These are phyloP conservation scores for Zapus hudsonius DNA, from an alignment of 2,113 vertebrate species.

Conservation along the genomic window DNA sequence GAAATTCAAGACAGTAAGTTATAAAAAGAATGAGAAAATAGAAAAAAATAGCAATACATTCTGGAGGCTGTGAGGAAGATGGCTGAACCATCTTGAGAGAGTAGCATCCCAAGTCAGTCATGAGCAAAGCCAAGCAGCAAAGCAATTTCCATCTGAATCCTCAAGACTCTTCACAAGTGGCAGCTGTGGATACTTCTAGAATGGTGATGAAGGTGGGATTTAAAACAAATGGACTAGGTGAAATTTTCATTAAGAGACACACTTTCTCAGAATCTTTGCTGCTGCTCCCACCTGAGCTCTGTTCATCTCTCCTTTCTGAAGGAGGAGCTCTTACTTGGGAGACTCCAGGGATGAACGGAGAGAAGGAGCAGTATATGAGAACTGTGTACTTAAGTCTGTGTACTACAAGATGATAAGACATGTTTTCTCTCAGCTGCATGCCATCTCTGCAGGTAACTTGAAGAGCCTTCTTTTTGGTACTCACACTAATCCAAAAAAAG, in stretches of 20 bases:
- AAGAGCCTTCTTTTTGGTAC: no score
- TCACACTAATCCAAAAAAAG: slow-evolving; percentile 24
- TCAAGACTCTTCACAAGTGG: slow-evolving; percentile 26
- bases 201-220: no score
- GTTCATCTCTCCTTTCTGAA: background rate
- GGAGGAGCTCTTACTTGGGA: background rate
- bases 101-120: slow-evolving; percentile 25
- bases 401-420: background rate
- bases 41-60: slow-evolving; percentile 41
- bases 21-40: slow-evolving; percentile 47
- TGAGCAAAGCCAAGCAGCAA: slow-evolving; percentile 54
- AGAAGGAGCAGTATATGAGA: background rate
- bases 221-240: no score
- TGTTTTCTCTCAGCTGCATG: slow-evolving; percentile 7
- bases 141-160: slow-evolving; percentile 40
- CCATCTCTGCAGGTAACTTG: slow-evolving; percentile 29
- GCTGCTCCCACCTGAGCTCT: background rate
- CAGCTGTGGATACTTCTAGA: slow-evolving; percentile 25
- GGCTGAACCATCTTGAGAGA: slow-evolving; percentile 20
- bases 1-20: background rate
- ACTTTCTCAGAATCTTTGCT: no score
- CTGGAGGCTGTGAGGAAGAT: slow-evolving; percentile 48
- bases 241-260: no score
- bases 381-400: background rate
- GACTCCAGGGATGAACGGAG: background rate